Conservation (phyloP, 2,888 invertebrate genomes). For the Myathropa florea region DNA sequence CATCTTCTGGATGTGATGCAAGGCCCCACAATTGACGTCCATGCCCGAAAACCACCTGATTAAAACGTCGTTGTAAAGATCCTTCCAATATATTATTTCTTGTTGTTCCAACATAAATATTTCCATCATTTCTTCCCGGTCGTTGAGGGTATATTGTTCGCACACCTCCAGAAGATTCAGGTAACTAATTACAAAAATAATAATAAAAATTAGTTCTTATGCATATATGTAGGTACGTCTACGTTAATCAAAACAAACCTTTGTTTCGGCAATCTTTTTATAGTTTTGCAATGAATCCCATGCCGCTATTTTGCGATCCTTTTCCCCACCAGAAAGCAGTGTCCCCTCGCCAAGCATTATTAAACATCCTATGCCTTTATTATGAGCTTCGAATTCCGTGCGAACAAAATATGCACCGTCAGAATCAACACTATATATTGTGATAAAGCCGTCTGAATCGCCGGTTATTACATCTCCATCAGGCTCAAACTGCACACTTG, state of each 20-base stretch:
- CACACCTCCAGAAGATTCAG: constrained; percentile 93
- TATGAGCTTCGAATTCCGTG: constrained; percentile 94
- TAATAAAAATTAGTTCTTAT: not conserved
- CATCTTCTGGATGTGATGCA: constrained; percentile 94
- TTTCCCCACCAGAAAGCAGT: constrained; percentile 93
- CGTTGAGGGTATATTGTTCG: constrained; percentile 93
- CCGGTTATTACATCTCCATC: constrained; percentile 96
- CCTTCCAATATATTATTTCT: constrained; percentile 95
- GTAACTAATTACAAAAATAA: constrained; percentile 84
- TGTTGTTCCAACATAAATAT: constrained; percentile 94
- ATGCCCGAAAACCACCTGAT: constrained; percentile 93
- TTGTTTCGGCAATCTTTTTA: constrained; percentile 93
- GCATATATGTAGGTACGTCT: not conserved
- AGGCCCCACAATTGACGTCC: constrained; percentile 93
- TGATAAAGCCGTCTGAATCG: constrained; percentile 94
- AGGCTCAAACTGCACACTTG: constrained; percentile 93
- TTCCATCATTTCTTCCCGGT: constrained; percentile 93
- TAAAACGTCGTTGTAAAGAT: constrained; percentile 92
- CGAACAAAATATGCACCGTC: constrained; percentile 94
- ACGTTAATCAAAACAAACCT: constrained; percentile 82
- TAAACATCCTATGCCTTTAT: constrained; percentile 92
- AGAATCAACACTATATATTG: constrained; percentile 93
- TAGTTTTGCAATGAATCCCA: constrained; percentile 96
- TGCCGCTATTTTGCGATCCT: constrained; percentile 93
- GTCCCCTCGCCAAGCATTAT: constrained; percentile 95